A percentile compares a stretch with the other conserved stretches of the same genome.
Evolutionary conservation across 1,140 invertebrate genomes (phyloP).

Genomic region (Steinernema feltiae): DNA sequence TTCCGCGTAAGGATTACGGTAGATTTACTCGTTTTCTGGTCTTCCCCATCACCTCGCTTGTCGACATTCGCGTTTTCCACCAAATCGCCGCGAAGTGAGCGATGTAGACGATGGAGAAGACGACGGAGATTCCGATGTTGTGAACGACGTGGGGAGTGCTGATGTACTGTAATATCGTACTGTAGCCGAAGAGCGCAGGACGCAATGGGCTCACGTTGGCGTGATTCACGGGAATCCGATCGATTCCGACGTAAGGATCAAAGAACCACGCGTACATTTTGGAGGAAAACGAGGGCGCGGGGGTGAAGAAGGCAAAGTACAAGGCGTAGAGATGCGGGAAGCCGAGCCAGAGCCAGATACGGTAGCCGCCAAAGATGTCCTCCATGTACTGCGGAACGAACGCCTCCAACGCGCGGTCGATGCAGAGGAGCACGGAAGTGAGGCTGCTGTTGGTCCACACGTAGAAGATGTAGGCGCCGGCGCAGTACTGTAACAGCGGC

Average conservation of each 20-base stretch:
- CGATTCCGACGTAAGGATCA: not conserved
- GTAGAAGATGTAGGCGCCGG: not conserved
- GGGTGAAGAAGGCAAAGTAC: not conserved
- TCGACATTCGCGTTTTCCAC: not conserved
- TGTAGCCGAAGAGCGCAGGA: not conserved
- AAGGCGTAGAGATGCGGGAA: not conserved
- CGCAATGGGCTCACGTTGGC: not conserved
- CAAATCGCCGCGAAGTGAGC: not conserved
- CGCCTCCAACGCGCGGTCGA: not conserved
- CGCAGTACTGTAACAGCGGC: not conserved
- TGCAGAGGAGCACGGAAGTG: not conserved
- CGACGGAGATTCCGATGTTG: not conserved
- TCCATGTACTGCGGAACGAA: not conserved
- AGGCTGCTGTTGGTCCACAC: not conserved
- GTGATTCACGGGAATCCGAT: not conserved
- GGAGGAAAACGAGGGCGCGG: not conserved
- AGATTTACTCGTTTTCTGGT: not conserved
- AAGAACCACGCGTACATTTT: not conserved
- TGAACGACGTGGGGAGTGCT: not conserved
- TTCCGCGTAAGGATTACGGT: not conserved
- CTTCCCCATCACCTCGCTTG: not conserved
- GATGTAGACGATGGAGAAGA: not conserved
- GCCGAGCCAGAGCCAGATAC: not conserved
- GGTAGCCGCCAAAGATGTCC: not conserved
- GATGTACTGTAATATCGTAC: not conserved